Conservation (phyloP, 92 coral and sea anemone species). For the Epizoanthus rinbou region DNA sequence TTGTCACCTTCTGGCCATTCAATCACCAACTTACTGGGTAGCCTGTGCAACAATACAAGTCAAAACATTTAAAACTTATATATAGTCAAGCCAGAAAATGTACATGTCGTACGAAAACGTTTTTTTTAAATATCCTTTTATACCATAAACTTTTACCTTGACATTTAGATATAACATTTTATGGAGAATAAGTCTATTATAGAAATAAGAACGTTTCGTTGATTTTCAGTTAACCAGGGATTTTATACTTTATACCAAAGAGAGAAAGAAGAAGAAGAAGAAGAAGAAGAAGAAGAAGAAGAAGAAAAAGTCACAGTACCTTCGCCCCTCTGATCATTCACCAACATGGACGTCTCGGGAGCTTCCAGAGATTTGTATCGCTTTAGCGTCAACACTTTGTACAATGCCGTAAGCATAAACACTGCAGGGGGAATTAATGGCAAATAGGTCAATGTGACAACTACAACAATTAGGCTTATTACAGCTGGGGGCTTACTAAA, state of each 20-base stretch:
- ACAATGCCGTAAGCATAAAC: constrained; percentile 65
- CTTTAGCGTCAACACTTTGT: constrained; percentile 69
- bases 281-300: too few species aligned
- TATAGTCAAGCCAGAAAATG: too few species aligned
- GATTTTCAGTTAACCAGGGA: too few species aligned
- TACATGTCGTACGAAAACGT: too few species aligned
- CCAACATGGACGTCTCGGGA: constrained; percentile 71
- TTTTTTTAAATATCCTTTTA: too few species aligned
- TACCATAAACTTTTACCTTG: too few species aligned
- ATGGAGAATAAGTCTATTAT: too few species aligned
- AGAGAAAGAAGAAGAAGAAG: too few species aligned
- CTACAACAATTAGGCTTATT: not conserved
- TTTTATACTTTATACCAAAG: too few species aligned
- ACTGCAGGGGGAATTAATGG: constrained; percentile 39
- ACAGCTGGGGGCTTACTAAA: too few species aligned
- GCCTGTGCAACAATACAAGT: constrained; percentile 40
- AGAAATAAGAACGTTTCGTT: too few species aligned
- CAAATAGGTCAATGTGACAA: not conserved
- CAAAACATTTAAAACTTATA: not conserved
- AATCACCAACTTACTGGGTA: constrained; percentile 79
- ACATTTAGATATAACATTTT: too few species aligned
- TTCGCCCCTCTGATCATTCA: constrained; percentile 82
- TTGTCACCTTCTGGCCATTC: constrained; percentile 93
- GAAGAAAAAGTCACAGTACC: constrained; percentile 34
- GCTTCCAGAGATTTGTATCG: constrained; percentile 54